A percentile compares a stretch with the other conserved stretches of the same genome.
phyloP scores from a whole-genome alignment of 1,140 invertebrate genomes.

The Antheraea mylitta region DNA sequence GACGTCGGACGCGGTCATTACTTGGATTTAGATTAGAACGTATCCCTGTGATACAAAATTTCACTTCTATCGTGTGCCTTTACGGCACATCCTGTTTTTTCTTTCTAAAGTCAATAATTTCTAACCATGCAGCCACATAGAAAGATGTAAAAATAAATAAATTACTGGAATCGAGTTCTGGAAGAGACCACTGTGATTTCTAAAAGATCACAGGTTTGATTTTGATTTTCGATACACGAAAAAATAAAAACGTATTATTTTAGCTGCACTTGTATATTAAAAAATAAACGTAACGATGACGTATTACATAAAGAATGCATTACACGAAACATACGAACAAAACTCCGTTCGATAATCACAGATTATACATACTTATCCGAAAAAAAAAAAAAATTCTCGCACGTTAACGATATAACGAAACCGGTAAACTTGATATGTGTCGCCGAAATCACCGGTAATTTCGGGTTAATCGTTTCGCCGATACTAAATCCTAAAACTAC shows the following conservation, averaged over 20 bases:
- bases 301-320: background rate
- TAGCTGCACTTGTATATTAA: constrained; percentile 41
- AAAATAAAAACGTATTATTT: constrained; percentile 22
- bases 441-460: constrained; percentile 26
- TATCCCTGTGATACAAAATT: no score
- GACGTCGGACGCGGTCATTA: no score
- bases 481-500: constrained; percentile 26
- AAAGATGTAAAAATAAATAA: constrained; percentile 17
- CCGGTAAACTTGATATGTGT: constrained; percentile 58
- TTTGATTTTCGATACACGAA: no score
- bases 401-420: constrained; percentile 17
- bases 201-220: background rate
- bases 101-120: no score
- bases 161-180: constrained; percentile 10
- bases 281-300: constrained; percentile 38
- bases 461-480: background rate
- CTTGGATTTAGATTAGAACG: no score
- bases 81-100: no score
- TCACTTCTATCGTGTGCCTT: no score
- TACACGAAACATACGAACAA: constrained; percentile 28
- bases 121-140: background rate
- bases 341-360: constrained; percentile 66
- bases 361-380: constrained; percentile 35
- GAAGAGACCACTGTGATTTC: background rate
- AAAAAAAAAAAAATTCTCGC: constrained; percentile 31